Evolutionary conservation across 2,888 invertebrate species (phyloP), one percentile per base, ranked within the genome.

Genomic region (Ormia ochracea): DNA sequence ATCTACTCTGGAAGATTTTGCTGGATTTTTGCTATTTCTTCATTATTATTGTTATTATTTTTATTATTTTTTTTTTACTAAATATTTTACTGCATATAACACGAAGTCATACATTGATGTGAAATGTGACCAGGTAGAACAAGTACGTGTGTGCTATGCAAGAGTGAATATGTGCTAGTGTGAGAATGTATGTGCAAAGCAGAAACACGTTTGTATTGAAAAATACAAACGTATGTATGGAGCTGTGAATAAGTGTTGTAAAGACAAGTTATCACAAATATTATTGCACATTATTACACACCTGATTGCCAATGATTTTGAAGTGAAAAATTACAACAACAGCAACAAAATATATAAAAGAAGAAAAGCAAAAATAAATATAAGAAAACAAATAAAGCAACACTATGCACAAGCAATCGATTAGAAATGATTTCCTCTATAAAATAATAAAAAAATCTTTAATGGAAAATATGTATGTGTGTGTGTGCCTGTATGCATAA

Each of bases 301-400:
- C 63, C 52, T 79, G 74, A 79, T 74, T 79, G 79, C 59, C 50
- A 75, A 75, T 79, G 69, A 77, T 63, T 77, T 77, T 56, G 48
- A 63, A 70, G 56, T 33, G 63, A 76, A 63, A 76, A 63, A 54
- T 69, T 54, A 54, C 28, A 45, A 31, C 12, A 61, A 14, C 12
- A 52, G n/a, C n/a, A n/a, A n/a, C n/a, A n/a, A n/a, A n/a, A n/a
- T n/a, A n/a, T n/a, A n/a, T n/a, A n/a, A n/a, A n/a, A n/a, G n/a
- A n/a, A n/a, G n/a, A n/a, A n/a, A n/a, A n/a, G n/a, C n/a, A n/a
- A n/a, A n/a, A 26, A 23, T 10, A n/a, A 3, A 52, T 14, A 54
- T 2, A 26, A 56, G 43, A 41, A 4, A 26, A 26, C 26, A 59
- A 45, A 41, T 21, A 21, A 26, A 52, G 17, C 14, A 43, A 38